These are phyloP conservation scores for Pterocles orientalis DNA, from an alignment of 2,113 vertebrate genomes.

Conservation along the genomic window DNA sequence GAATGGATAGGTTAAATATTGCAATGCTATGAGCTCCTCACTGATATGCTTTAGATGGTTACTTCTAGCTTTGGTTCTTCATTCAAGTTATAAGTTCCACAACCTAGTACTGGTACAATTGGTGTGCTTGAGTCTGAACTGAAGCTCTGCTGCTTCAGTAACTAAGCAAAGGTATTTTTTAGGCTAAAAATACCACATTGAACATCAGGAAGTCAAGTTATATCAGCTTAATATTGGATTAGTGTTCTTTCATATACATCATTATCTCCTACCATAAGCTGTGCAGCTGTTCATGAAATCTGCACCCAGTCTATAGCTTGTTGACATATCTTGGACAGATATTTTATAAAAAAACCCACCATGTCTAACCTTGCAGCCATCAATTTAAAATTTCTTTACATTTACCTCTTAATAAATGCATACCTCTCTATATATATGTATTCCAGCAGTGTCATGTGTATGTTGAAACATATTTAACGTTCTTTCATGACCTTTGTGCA, in stretches of 20 bases:
- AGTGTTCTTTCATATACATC: neutral
- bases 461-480: neutral
- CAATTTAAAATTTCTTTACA: neutral
- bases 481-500: neutral
- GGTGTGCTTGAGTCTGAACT: neutral
- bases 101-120: neutral
- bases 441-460: neutral
- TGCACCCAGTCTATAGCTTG: neutral
- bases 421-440: neutral
- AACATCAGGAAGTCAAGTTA: slow-evolving; percentile 43
- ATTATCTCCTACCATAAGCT: slow-evolving; percentile 10
- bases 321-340: neutral
- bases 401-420: neutral
- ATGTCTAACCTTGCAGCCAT: neutral
- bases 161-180: neutral
- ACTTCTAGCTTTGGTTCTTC: neutral
- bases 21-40: neutral
- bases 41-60: neutral
- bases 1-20: neutral
- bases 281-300: slow-evolving; percentile 37
- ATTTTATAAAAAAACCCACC: neutral
- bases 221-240: slow-evolving; percentile 18
- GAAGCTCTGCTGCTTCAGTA: neutral
- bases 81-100: neutral
- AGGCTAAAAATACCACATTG: slow-evolving; percentile 4